Evolutionary conservation across 1,140 invertebrate species (phyloP), one percentile per base, ranked within the genome.

Genomic region (Tribolium madens): DNA sequence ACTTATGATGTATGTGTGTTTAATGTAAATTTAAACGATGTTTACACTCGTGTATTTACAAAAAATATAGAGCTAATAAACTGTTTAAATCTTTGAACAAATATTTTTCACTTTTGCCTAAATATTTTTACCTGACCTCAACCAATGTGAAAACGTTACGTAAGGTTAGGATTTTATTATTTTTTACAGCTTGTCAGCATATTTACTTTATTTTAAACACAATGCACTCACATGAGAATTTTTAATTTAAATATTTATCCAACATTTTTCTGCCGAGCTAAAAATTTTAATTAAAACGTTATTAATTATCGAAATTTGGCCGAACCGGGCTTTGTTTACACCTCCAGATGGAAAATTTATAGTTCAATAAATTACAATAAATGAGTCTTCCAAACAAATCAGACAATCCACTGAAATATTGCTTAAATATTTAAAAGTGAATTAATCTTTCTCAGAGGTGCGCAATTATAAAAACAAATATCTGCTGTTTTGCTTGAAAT

Each of bases 91-190:
- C 64, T 47, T 42, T 68, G 31, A 31, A 13, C 46, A 76, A 76
- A 76, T 76, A 76, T 76, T 76, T 76, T 76, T 76, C 70, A n/a
- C 42, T 31, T 64, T 64, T 42, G 14, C 21, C 26, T 64, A 64
- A 64, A 64, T 64, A 64, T 64, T 64, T 64, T 64, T 64, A 64
- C 47, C 70, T 72, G 70, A 72, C 70, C 70, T 72, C 50, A 46
- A 14, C 70, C 73, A 76, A 57, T 26, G 68, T 75, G 77, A 78
- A 78, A 71, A 78, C 33, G 69, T 75, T 78, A 68, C 48, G 77
- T 72, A 71, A 76, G 77, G 77, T 78, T 73, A 68, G 15, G 77
- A 64, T 76, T 70, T 71, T 33, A 71, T 76, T 75, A 78, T 57
- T 78, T 76, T 42, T 52, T 76, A 76, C 36, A 74, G 3, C 14